Conservation (phyloP, 2,797 vertebrate species). For the Notolepis coatsorum region DNA sequence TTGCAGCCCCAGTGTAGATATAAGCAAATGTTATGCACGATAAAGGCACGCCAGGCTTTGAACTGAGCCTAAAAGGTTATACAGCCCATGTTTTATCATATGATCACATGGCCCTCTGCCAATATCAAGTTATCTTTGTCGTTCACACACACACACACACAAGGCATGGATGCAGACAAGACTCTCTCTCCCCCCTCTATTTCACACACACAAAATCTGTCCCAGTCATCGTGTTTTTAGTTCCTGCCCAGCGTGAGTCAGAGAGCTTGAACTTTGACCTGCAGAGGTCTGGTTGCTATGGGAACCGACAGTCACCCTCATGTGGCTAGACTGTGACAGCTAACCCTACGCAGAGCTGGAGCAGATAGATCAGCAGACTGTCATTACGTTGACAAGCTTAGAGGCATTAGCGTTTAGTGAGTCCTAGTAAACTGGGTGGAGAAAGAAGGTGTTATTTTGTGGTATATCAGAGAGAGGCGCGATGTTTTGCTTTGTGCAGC, state of each 20-base stretch:
- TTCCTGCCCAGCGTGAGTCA: neutral
- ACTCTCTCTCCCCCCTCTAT: conserved; percentile 1
- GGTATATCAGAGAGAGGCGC: too few species aligned
- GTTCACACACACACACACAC: neutral
- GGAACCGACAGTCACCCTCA: conserved; percentile 6
- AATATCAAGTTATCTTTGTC: neutral
- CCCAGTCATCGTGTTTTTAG: conserved; percentile 8
- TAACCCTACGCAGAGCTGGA: conserved; percentile 6
- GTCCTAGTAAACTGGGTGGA: conserved; percentile 24
- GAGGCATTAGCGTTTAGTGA: neutral
- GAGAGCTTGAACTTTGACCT: conserved; percentile 48
- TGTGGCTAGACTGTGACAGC: conserved; percentile 7
- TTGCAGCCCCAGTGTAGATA: too few species aligned
- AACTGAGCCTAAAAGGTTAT: too few species aligned
- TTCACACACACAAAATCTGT: neutral
- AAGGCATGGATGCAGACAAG: neutral
- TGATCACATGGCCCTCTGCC: neutral
- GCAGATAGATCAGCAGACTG: neutral
- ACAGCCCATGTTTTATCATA: neutral
- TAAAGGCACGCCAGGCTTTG: too few species aligned
- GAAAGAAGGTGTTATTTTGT: neutral
- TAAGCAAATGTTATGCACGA: too few species aligned
- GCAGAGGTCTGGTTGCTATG: conserved; percentile 42
- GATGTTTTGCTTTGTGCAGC: too few species aligned
- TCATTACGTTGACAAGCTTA: neutral